Evolutionary conservation across 1,140 invertebrate species (phyloP), one percentile per base, ranked within the genome.

Genomic region (Procambarus virginalis): DNA sequence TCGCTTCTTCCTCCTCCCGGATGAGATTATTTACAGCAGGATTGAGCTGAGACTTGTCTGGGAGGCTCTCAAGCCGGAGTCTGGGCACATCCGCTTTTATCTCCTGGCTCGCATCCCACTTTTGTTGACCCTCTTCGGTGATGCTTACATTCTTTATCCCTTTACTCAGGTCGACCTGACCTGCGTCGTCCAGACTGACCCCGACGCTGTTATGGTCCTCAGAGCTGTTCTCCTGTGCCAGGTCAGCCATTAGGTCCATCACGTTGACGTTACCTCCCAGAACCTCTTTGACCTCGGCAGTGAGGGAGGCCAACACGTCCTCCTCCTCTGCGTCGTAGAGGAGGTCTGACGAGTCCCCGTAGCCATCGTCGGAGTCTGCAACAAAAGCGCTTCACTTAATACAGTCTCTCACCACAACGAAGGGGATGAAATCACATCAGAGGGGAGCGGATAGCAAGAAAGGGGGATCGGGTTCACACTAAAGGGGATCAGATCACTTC

Each of bases 271-370:
- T 89, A 12, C 58, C 81, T 58, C 81, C 81, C 14, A 89, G 46
- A 17, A 89, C 64, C 58, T 81, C 86, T 12, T 77, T 76, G 68
- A 46, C 46, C 77, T 86, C 89, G 78, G 78, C 58, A 12, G 83
- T 90, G 20, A 86, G 20, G 12, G 83, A 77, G 46, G 79, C 58
- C 6, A 77, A 51, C 2, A 58, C 89, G 2, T 90, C 89, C 46
- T 90, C 89, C 3, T 90, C 89, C 77, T 90, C 89, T 8, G 84
- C 89, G 17, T 90, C 89, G 78, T 85, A 90, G 46, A 90, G 49
- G 22, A 90, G 60, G 64, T 90, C 89, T 22, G 89, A 90, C 10
- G 89, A 90, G 10, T 90, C 89, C 0, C 89, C 89, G 51, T 90
- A 90, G 1, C 89, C 89, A 55, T 90, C 89, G 46, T 90, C 89